These are phyloP conservation scores for Spatulosminthurus flaviceps DNA, from an alignment of 2,888 invertebrate species.

Conservation along the genomic window DNA sequence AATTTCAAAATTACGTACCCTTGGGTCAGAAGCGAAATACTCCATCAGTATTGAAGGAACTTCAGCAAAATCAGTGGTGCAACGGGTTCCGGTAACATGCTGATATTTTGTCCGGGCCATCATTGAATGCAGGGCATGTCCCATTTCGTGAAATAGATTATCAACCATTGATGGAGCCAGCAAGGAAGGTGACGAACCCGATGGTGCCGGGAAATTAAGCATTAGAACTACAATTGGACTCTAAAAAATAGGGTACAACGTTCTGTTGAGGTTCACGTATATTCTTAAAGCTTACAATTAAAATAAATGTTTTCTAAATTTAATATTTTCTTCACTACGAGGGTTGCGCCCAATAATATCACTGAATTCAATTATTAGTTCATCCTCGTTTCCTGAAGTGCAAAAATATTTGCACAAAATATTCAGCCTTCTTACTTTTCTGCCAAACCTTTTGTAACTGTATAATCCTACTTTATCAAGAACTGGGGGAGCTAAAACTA, in stretches of 20 bases:
- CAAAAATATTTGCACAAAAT: too few species aligned
- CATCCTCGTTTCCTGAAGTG: too few species aligned
- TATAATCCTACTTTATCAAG: too few species aligned
- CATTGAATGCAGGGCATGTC: slow-evolving; percentile 99
- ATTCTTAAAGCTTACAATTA: too few species aligned
- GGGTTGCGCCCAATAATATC: too few species aligned
- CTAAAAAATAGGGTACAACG: slow-evolving; percentile 68
- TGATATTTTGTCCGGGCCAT: slow-evolving; percentile 93
- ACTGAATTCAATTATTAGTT: too few species aligned
- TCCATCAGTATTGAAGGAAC: slow-evolving; percentile 99
- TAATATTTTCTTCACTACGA: too few species aligned
- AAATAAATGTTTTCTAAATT: too few species aligned
- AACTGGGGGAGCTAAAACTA: too few species aligned
- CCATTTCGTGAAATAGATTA: slow-evolving; percentile 98
- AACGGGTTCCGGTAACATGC: slow-evolving; percentile 96
- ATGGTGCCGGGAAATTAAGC: slow-evolving; percentile 83
- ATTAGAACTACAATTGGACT: slow-evolving; percentile 92
- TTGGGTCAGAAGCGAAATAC: slow-evolving; percentile 90
- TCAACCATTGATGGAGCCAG: slow-evolving; percentile 87
- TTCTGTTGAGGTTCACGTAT: too few species aligned
- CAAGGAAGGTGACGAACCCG: slow-evolving; percentile 73
- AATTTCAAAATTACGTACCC: slow-evolving; percentile 68
- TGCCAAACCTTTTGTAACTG: too few species aligned
- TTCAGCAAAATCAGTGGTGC: slow-evolving; percentile 98
- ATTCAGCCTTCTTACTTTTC: too few species aligned